Conservation (phyloP, 1,140 invertebrate species). For the Oedothorax gibbosus region DNA sequence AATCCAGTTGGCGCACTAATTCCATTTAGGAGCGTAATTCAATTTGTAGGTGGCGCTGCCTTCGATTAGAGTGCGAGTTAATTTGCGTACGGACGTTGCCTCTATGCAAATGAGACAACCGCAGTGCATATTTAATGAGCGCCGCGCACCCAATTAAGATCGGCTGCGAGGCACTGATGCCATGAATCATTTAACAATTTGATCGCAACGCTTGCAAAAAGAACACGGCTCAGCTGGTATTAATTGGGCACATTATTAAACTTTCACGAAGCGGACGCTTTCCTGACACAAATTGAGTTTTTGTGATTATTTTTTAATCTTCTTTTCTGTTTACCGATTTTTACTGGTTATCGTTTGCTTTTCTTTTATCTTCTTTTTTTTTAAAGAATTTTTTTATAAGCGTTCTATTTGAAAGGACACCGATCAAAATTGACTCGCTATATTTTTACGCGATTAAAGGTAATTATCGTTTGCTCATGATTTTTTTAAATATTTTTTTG, state of each 20-base stretch:
- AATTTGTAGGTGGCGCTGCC: constrained; percentile 57
- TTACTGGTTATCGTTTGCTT: constrained; percentile 25
- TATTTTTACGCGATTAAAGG: constrained; percentile 56
- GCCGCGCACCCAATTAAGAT: constrained; percentile 48
- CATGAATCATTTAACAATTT: constrained; percentile 61
- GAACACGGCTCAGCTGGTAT: constrained; percentile 38
- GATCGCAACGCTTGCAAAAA: constrained; percentile 43
- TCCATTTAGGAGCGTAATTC: constrained; percentile 54
- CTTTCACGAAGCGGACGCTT: constrained; percentile 41
- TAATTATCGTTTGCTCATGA: constrained; percentile 35
- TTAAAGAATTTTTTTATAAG: constrained; percentile 6
- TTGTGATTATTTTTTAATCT: background rate
- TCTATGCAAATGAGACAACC: constrained; percentile 59
- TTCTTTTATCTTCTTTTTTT: constrained; percentile 6
- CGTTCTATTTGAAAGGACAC: constrained; percentile 11
- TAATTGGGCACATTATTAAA: constrained; percentile 60
- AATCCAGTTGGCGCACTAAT: constrained; percentile 53
- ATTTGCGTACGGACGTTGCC: constrained; percentile 54
- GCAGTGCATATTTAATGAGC: constrained; percentile 60
- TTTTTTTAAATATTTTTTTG: constrained; percentile 5
- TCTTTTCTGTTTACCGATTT: constrained; percentile 22
- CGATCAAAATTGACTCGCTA: constrained; percentile 47
- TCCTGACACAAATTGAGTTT: constrained; percentile 53
- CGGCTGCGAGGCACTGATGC: constrained; percentile 44
- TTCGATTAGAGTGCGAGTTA: constrained; percentile 49